A percentile compares a stretch with the other conserved stretches of the same genome.
phyloP scores from a whole-genome alignment of 2,888 invertebrate genomes.

The Muschampia plurimacula region DNA sequence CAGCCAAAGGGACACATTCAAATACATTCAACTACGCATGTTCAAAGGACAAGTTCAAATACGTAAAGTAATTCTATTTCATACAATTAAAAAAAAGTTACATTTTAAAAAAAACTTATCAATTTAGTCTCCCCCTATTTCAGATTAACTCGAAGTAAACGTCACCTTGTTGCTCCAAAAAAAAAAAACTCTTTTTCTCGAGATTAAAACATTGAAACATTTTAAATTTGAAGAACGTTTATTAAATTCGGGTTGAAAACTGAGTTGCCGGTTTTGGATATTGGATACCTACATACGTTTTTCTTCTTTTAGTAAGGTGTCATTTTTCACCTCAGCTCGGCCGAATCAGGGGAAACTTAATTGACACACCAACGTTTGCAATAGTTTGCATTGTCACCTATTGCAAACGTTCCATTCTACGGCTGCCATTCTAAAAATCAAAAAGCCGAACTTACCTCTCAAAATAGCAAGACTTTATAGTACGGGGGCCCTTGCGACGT shows the following conservation, averaged over 20 bases:
- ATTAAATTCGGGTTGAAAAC: background rate
- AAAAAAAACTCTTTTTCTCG: background rate
- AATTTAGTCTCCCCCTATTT: no score
- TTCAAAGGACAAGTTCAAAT: no score
- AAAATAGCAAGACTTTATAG: no score
- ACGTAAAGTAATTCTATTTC: no score
- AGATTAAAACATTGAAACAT: background rate
- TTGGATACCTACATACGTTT: background rate
- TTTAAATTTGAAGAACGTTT: background rate
- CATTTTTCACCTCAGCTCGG: conserved; percentile 5
- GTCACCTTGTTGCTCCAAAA: background rate
- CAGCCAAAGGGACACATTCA: no score
- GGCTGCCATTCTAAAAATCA: no score
- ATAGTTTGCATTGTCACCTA: background rate
- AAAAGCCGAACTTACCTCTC: no score
- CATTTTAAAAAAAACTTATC: no score
- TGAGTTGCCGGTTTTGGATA: conserved; percentile 19
- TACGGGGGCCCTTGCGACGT: no score
- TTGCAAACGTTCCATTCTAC: no score
- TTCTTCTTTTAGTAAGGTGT: background rate
- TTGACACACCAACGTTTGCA: background rate
- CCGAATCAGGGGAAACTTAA: background rate
- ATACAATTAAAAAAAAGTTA: no score
- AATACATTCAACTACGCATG: no score
- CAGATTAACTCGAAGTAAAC: background rate